Evolutionary conservation across 2,113 vertebrate genomes (phyloP).

Genomic region (Meles meles): DNA sequence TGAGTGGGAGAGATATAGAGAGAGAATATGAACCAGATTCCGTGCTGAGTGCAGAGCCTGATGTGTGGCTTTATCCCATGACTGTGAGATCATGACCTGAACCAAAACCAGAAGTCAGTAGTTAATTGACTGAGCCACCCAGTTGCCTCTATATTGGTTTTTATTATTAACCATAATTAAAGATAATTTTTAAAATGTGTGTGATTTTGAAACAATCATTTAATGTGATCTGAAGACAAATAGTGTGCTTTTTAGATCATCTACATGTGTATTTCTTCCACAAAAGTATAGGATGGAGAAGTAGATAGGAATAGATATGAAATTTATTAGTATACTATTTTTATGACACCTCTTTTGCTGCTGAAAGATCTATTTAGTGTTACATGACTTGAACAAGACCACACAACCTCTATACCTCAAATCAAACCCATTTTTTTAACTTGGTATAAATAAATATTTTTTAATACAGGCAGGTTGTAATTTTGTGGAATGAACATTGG

Average conservation of each 20-base stretch:
- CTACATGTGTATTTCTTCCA: neutral
- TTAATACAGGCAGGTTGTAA: neutral
- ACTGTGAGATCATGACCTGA: neutral
- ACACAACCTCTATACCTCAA: neutral
- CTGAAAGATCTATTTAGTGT: neutral
- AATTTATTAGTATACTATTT: neutral
- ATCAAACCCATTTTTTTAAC: neutral
- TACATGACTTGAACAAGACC: neutral
- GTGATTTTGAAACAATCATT: neutral
- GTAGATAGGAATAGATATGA: neutral
- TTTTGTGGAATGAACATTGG: neutral
- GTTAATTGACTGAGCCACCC: neutral
- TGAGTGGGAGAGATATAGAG: neutral
- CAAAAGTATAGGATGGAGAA: neutral
- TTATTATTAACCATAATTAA: neutral
- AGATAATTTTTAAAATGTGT: neutral
- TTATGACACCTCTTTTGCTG: neutral
- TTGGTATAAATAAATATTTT: neutral
- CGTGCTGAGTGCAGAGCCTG: neutral
- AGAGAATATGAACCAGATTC: neutral
- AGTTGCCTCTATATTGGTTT: neutral
- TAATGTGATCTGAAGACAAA: neutral
- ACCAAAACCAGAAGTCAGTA: neutral
- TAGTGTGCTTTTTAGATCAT: constrained; percentile 7
- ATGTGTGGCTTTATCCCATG: neutral